Conservation (phyloP, 1,140 invertebrate genomes). For the Dreissena rostriformis region DNA sequence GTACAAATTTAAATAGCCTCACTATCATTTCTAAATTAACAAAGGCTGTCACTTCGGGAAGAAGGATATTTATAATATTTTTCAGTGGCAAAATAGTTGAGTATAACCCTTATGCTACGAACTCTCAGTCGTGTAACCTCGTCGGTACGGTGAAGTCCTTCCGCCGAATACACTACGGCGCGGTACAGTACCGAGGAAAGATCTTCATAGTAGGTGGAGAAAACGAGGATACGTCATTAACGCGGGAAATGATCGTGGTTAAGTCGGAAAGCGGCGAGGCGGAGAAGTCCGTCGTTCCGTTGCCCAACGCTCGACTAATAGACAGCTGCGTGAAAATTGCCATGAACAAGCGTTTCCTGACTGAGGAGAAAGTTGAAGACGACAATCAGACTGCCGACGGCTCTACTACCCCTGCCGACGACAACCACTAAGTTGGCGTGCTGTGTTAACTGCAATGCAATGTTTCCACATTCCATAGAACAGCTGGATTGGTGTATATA, state of each 20-base stretch:
- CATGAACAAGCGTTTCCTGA: slow-evolving; percentile 71
- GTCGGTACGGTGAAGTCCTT: slow-evolving; percentile 71
- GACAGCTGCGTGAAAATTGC: slow-evolving; percentile 75
- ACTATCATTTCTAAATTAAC: slow-evolving; percentile 73
- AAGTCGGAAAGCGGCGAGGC: slow-evolving; percentile 67
- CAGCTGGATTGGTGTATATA: too few species aligned
- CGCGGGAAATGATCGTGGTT: slow-evolving; percentile 70
- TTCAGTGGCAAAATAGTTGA: slow-evolving; percentile 74
- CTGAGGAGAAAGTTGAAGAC: slow-evolving; percentile 27
- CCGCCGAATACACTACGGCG: slow-evolving; percentile 74
- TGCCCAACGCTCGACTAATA: slow-evolving; percentile 72
- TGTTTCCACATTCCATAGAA: too few species aligned
- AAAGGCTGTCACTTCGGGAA: slow-evolving; percentile 68
- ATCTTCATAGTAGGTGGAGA: slow-evolving; percentile 72
- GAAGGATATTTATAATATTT: slow-evolving; percentile 70
- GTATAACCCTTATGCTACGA: slow-evolving; percentile 56
- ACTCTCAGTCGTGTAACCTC: slow-evolving; percentile 47
- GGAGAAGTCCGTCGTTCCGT: slow-evolving; percentile 65
- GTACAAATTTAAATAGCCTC: slow-evolving; percentile 66
- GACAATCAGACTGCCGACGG: background rate
- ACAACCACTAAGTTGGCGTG: background rate
- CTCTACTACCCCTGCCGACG: background rate
- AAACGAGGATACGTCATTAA: slow-evolving; percentile 67
- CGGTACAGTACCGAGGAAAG: slow-evolving; percentile 71
- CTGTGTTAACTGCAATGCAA: too few species aligned